Evolutionary conservation across 2,797 vertebrate genomes (phyloP), one percentile per base, ranked within the genome.

Genomic region (Lepilemur septentrionalis): DNA sequence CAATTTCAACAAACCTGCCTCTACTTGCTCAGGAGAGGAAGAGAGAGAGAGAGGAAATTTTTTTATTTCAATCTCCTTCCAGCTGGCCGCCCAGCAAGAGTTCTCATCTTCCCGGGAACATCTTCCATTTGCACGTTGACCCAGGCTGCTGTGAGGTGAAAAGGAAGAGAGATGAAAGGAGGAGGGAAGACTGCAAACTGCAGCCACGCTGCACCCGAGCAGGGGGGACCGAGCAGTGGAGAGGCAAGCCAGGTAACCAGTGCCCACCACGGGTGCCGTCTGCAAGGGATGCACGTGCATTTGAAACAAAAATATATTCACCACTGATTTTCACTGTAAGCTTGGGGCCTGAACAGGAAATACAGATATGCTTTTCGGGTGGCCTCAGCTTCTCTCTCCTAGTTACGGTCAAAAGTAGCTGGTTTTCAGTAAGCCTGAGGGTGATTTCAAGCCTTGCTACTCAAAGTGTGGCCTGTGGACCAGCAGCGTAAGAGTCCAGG

Each of bases 201-300:
- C 46, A 35, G 4, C 30, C 75, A 30, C 79, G 0, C 10, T 7
- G 25, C n/a, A 41, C n/a, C 46, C 30, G 1, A 11, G 46, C 72
- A 23, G 46, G 57, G 69, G 12, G 52, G 15, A 72, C 46, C 30
- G 14, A 43, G 12, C 8, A 14, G 65, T 1, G 0, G 5, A 52
- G 72, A 93, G 80, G 28, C 38, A 61, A 67, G 46, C 59, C 57
- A 7, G 28, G 22, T 11, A 14, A 35, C 5, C 1, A 12, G 46
- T 0, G 1, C 83, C 63, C 15, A 7, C 13, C 46, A 18, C 0
- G 1, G 32, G 41, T 5, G 5, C 6, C 3, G 9, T n/a, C 48
- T 48, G 69, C 13, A 0, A 8, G 63, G 0, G 35, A 10, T 0
- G 2, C 7, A 20, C 1, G 0, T 63, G 70, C 63, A 12, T 46